Conservation (phyloP, 2,113 vertebrate genomes). For the Rynchops niger region DNA sequence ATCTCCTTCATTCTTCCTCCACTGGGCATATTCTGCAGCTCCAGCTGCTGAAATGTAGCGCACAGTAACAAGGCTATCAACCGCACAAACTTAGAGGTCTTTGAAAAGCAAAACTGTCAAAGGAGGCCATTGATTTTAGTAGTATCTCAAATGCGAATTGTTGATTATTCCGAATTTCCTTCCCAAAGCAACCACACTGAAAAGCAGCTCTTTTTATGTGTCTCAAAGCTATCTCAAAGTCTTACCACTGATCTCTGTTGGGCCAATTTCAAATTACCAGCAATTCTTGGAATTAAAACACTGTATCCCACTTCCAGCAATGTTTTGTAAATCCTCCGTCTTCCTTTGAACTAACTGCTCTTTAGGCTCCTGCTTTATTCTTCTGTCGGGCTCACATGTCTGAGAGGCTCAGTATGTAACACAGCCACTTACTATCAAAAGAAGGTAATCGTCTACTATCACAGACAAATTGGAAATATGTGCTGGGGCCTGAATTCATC, state of each 20-base stretch:
- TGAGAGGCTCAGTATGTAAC: neutral
- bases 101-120: neutral
- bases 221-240: neutral
- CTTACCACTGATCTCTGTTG: neutral
- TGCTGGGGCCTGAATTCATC: neutral
- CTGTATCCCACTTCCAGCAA: neutral
- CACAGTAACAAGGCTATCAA: neutral
- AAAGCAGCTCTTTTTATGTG: neutral
- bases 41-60: neutral
- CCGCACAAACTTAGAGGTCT: neutral
- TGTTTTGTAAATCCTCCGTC: neutral
- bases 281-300: neutral
- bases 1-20: neutral
- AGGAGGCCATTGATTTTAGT: neutral
- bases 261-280: neutral
- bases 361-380: neutral
- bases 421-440: neutral
- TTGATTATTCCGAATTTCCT: slow-evolving; percentile 21
- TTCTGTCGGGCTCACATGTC: neutral
- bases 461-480: neutral
- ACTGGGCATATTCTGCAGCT: neutral
- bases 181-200: neutral
- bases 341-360: slow-evolving; percentile 11
- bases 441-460: neutral
- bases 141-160: neutral